These are phyloP conservation scores for Plagodis dolabraria DNA, from an alignment of 2,888 invertebrate species.

Conservation along the genomic window DNA sequence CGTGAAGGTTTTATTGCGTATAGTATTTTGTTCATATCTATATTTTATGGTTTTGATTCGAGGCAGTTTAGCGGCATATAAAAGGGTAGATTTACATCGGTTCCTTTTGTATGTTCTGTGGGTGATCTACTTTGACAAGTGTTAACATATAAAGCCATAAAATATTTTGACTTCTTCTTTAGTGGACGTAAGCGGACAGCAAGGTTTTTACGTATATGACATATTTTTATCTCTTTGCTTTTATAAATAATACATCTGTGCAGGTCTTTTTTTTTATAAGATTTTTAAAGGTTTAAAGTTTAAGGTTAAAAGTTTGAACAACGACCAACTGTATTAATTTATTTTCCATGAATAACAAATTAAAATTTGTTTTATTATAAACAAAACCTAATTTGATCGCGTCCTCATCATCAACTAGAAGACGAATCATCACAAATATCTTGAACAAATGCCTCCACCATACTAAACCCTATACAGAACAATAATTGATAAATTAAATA, in stretches of 20 bases:
- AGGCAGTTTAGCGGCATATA: conserved; percentile 63
- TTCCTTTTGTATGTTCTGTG: conserved; percentile 68
- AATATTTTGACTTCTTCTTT: conserved; percentile 83
- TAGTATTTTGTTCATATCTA: conserved; percentile 75
- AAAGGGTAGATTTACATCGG: conserved; percentile 76
- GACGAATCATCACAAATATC: too few species aligned
- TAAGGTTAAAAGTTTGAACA: too few species aligned
- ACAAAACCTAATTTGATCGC: too few species aligned
- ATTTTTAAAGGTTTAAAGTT: too few species aligned
- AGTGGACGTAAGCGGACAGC: conserved; percentile 60
- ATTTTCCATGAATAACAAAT: neutral
- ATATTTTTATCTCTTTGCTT: conserved; percentile 1
- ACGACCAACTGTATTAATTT: too few species aligned
- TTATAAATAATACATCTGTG: too few species aligned
- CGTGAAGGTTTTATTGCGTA: conserved; percentile 71
- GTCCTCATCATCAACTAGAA: too few species aligned
- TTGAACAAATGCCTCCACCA: too few species aligned
- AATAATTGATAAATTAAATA: neutral
- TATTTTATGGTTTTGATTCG: conserved; percentile 71
- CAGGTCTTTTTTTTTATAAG: too few species aligned
- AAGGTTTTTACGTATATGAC: conserved; percentile 39
- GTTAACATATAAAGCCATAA: conserved; percentile 79
- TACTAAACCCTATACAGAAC: too few species aligned
- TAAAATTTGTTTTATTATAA: too few species aligned
- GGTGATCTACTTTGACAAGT: conserved; percentile 79